Percentiles rank a stretch among this genome's conserved stretches.
Conservation (phyloP, 2,797 vertebrate genomes). For the Coluber constrictor region DNA sequence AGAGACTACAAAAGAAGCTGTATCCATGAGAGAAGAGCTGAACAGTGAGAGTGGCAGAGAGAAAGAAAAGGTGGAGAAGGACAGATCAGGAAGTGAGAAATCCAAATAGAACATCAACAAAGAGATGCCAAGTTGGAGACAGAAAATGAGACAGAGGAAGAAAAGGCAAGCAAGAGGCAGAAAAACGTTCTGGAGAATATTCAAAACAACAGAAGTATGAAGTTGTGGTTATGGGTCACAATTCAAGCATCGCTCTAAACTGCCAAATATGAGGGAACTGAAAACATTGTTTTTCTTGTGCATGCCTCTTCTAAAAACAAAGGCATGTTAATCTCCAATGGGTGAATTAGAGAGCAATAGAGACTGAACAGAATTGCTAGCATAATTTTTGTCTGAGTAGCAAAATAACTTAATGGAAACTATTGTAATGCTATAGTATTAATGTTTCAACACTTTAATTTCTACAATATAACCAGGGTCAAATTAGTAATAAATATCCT, state of each 20-base stretch:
- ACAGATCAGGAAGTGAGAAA: neutral
- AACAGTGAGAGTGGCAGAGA: neutral
- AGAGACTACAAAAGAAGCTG: neutral
- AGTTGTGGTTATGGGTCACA: neutral
- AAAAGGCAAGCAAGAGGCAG: neutral
- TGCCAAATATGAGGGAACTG: neutral
- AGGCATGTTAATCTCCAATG: neutral
- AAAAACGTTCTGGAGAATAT: neutral
- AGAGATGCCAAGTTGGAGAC: neutral
- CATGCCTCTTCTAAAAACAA: neutral
- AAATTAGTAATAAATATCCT: neutral
- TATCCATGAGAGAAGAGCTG: neutral
- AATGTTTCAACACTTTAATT: neutral
- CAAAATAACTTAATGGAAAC: neutral
- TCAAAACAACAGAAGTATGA: neutral
- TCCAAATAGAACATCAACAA: neutral
- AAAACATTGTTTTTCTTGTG: neutral
- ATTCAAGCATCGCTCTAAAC: neutral
- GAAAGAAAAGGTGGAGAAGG: neutral
- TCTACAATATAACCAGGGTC: neutral
- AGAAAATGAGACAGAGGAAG: neutral
- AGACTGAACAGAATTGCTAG: neutral
- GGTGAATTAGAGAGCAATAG: neutral
- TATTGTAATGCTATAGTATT: neutral
- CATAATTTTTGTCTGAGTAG: neutral